These are phyloP conservation scores for Lindbergichthys nudifrons DNA, from an alignment of 2,797 vertebrate genomes.

Conservation along the genomic window DNA sequence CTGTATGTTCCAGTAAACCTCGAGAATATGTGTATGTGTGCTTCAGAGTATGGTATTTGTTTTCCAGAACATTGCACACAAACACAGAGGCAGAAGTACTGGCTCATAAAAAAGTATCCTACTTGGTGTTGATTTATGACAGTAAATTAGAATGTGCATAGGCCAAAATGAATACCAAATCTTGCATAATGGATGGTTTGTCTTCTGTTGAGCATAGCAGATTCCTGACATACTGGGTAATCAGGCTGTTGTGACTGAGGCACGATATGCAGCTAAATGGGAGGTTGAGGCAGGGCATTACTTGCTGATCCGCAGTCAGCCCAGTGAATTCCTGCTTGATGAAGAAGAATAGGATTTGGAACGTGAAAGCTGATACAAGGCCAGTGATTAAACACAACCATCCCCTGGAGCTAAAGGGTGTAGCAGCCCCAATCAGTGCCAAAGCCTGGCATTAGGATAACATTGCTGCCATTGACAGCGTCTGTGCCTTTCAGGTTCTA, in stretches of 20 bases:
- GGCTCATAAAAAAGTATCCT: slow-evolving; percentile 51
- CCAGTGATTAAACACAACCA: slow-evolving; percentile 44
- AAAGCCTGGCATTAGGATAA: slow-evolving; percentile 70
- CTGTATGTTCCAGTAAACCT: slow-evolving; percentile 10
- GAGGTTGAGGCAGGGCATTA: slow-evolving; percentile 26
- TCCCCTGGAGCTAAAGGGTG: slow-evolving; percentile 41
- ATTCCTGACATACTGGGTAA: slow-evolving; percentile 79
- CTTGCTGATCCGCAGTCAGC: slow-evolving; percentile 55
- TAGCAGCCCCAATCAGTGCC: slow-evolving; percentile 50
- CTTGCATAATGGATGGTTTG: slow-evolving; percentile 74
- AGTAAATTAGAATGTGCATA: slow-evolving; percentile 60
- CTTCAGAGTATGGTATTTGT: slow-evolving; percentile 45
- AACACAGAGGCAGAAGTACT: slow-evolving; percentile 51
- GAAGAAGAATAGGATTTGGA: slow-evolving; percentile 41
- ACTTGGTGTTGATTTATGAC: slow-evolving; percentile 63
- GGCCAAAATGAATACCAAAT: slow-evolving; percentile 63
- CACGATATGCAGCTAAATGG: slow-evolving; percentile 41
- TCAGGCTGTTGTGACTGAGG: slow-evolving; percentile 62
- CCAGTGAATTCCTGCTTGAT: slow-evolving; percentile 39
- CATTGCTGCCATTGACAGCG: slow-evolving; percentile 71
- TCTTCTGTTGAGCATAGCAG: slow-evolving; percentile 61
- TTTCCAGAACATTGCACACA: slow-evolving; percentile 35
- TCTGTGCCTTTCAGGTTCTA: slow-evolving; percentile 66
- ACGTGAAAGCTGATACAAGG: slow-evolving; percentile 45
- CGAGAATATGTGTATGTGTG: slow-evolving; percentile 10